phyloP scores from a whole-genome alignment of 2,797 vertebrate species.

The Poeciliopsis presidionis region DNA sequence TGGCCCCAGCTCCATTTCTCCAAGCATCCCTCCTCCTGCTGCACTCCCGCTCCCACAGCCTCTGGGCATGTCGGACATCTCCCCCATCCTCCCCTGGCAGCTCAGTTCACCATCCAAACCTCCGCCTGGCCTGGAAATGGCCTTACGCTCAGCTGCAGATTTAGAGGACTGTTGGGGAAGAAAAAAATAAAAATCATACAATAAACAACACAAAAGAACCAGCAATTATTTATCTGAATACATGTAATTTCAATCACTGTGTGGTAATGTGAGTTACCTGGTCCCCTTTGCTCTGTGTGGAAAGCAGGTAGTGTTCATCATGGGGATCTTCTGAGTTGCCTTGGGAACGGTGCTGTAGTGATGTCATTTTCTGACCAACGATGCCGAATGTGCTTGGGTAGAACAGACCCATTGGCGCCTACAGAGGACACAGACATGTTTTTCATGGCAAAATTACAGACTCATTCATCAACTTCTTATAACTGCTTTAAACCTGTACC shows the following conservation, averaged over 20 bases:
- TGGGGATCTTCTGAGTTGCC: slow-evolving; percentile 95
- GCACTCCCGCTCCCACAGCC: slow-evolving; percentile 50
- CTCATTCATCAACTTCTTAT: not conserved
- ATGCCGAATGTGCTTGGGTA: slow-evolving; percentile 97
- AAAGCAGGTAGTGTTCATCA: slow-evolving; percentile 94
- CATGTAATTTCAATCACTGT: not conserved
- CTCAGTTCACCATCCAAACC: slow-evolving; percentile 88
- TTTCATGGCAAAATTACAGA: not conserved
- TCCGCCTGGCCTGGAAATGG: slow-evolving; percentile 83
- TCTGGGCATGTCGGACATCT: slow-evolving; percentile 67
- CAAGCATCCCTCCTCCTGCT: slow-evolving; percentile 77
- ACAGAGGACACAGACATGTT: not conserved
- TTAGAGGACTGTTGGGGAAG: slow-evolving; percentile 86
- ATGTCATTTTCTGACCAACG: slow-evolving; percentile 96
- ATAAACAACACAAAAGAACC: not conserved
- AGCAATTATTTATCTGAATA: not conserved
- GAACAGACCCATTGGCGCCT: slow-evolving; percentile 98
- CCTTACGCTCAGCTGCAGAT: slow-evolving; percentile 89
- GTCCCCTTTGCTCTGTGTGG: slow-evolving; percentile 98
- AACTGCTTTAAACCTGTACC: slow-evolving; percentile 71
- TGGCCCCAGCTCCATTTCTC: slow-evolving; percentile 87
- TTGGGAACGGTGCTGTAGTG: slow-evolving; percentile 90
- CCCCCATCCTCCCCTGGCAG: slow-evolving; percentile 80
- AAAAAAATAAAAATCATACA: slow-evolving; percentile 2
- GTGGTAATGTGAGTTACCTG: slow-evolving; percentile 79